Evolutionary conservation across 2,113 vertebrate species (phyloP), one percentile per base, ranked within the genome.

Genomic region (Oryzias celebensis): DNA sequence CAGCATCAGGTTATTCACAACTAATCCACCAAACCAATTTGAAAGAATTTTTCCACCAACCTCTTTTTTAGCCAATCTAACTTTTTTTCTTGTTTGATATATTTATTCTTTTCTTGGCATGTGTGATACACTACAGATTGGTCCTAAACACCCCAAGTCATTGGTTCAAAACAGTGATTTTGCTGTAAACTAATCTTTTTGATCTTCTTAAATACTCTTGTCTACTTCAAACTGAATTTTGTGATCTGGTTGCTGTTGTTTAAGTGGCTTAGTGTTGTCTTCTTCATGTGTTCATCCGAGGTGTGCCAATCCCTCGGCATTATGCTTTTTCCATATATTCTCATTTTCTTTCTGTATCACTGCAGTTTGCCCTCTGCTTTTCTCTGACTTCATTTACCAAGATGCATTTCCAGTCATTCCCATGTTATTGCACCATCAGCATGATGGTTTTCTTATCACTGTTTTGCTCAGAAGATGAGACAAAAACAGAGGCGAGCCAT

Each of bases 361-460:
- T 47, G 16, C 45, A 47, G 45, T 7, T 3, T 36, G 7, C 8
- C 16, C 52, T 53, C n/a, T 58, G 13, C 16, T 15, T 41, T 47
- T 24, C 46, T 24, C 5, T 14, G 23, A 26, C 45, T 3, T 2
- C 28, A 48, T 62, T 48, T 36, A 46, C 43, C n/a, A 46, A 57
- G 23, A 28, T 31, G 14, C 62, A 10, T 68, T 61, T 67, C 61
- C 63, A 62, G 64, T 65, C 22, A 12, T 65, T 73, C 72, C 50
- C 55, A 62, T 68, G 62, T 77, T 68, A 49, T 55, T 67, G 60
- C 46, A 13, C 13, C 52, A 49, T 67, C 52, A 51, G 71, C 73
- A 71, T 31, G 6, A 44, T 65, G 20, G 49, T 61, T 61, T 70
- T 23, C 17, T 24, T 14, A 54, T 73, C n/a, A 12, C 15, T 22